Percentiles rank a stretch among this genome's conserved stretches.
Evolutionary conservation across 2,888 invertebrate species (phyloP).

Genomic region (Syrphus vitripennis): DNA sequence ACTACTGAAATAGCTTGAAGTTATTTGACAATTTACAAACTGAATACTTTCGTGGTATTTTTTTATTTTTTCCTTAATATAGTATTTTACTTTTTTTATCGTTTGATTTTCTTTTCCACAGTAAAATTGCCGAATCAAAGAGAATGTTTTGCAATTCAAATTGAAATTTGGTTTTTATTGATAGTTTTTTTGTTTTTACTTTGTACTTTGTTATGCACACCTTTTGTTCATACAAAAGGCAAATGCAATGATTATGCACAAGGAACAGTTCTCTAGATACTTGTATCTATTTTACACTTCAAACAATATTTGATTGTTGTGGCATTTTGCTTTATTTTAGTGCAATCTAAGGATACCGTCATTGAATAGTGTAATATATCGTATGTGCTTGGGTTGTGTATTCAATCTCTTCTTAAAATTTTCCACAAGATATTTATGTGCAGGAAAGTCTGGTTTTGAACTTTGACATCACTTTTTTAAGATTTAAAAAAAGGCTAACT

Average conservation of each 20-base stretch:
- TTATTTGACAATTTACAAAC: background rate
- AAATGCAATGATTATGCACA: background rate
- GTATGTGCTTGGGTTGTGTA: no score
- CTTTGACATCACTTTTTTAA: no score
- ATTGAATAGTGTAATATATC: no score
- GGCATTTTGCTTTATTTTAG: background rate
- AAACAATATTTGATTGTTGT: background rate
- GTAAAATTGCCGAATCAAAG: conserved; percentile 51
- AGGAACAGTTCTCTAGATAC: background rate
- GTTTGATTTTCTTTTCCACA: background rate
- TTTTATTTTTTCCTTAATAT: background rate
- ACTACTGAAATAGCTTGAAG: background rate
- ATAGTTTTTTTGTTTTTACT: conserved; percentile 30
- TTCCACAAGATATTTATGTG: no score
- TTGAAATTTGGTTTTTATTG: conserved; percentile 55
- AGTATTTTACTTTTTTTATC: background rate
- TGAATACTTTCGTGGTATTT: background rate
- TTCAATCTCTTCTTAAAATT: no score
- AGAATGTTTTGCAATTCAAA: conserved; percentile 63
- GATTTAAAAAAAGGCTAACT: no score
- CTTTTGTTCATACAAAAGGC: background rate
- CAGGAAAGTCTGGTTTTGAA: no score
- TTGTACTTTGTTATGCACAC: background rate
- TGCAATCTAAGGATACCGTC: no score
- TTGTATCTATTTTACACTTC: background rate